These are phyloP conservation scores for Sebastes glaucus DNA, from an alignment of 2,797 vertebrate species.

Conservation along the genomic window DNA sequence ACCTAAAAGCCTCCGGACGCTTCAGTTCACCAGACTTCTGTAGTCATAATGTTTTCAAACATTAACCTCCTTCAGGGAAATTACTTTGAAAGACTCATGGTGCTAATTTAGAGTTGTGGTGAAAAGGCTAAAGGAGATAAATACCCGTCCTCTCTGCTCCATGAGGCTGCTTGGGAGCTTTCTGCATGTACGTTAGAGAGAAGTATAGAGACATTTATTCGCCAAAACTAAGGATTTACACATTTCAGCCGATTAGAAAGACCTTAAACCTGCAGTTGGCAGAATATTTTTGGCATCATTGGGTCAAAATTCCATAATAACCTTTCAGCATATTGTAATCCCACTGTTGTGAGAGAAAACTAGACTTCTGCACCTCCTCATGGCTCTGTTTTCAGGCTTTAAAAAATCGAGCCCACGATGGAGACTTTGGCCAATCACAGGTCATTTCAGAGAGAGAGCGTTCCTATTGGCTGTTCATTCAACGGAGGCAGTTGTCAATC, in stretches of 20 bases:
- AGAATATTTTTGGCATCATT: too few relatives aligned
- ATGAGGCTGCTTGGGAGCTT: not conserved
- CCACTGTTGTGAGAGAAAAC: rapidly evolving
- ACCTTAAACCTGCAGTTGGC: not conserved
- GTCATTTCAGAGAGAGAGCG: too few relatives aligned
- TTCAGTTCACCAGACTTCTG: slow-evolving; percentile 36
- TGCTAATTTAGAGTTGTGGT: not conserved
- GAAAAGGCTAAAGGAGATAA: not conserved
- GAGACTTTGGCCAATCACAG: too few relatives aligned
- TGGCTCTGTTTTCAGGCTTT: too few relatives aligned
- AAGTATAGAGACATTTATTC: not conserved
- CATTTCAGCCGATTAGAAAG: not conserved
- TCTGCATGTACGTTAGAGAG: too few relatives aligned
- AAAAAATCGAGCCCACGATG: rapidly evolving
- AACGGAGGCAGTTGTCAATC: too few relatives aligned
- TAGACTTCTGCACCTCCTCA: too few relatives aligned
- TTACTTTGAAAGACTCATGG: slow-evolving; percentile 4
- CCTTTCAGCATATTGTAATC: too few relatives aligned
- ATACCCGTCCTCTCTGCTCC: not conserved
- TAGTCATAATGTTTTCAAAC: slow-evolving; percentile 38
- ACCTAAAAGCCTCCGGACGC: slow-evolving; percentile 33
- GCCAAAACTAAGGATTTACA: not conserved
- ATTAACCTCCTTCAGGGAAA: not conserved
- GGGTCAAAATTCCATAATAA: too few relatives aligned
- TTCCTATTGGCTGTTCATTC: too few relatives aligned